Base-by-base conservation (phyloP, 2,113 vertebrate genomes). In the Peromyscus polionotus region DNA sequence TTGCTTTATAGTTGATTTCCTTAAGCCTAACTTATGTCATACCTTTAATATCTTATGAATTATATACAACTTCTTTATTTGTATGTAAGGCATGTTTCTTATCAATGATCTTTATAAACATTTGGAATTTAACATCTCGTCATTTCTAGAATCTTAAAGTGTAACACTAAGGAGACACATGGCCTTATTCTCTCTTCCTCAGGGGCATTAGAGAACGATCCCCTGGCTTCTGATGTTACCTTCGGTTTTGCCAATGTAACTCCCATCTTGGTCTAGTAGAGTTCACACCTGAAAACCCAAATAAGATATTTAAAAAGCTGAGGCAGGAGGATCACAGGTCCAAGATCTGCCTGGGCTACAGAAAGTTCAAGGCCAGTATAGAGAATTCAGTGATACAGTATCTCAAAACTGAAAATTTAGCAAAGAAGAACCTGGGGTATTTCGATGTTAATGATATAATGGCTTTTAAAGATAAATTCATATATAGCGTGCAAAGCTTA, bases 1-100 rank as follows among this genome's bases (percentile, higher is more conserved):
- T 94, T 97, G 9, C 28, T 96, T n/a, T 95, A 10, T 5, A 95
- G 51, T 80, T 83, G 8, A 2, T 72, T 96, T 95, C 19, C 2
- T 2, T 97, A 22, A 88, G 70, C 6, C 1, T 65, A 91, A 92
- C 45, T 91, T 12, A 92, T 86, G 6, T 31, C 28, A 77, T 48
- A 75, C 65, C 73, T 93, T 90, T 85, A 85, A 96, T 0, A 17
- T 65, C 7, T 91, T 84, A 65, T 77, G 84, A 89, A 95, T 54
- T 76, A 94, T 72, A 36, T 75, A 80, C 6, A 54, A 79, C 10
- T 91, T 28, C 10, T 85, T 93, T 90, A 57, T 28, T 16, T 86
- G 81, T 2, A 1, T 65, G 3, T 11, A 94, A 92, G 59, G 7
- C 20, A 91, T 86, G 39, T 61, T 85, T 88, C 39, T 59, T 79